Percentiles rank a stretch among this genome's conserved stretches.
These are phyloP conservation scores for Triplophysa rosa DNA, from an alignment of 2,113 vertebrate genomes.

Conservation along the genomic window DNA sequence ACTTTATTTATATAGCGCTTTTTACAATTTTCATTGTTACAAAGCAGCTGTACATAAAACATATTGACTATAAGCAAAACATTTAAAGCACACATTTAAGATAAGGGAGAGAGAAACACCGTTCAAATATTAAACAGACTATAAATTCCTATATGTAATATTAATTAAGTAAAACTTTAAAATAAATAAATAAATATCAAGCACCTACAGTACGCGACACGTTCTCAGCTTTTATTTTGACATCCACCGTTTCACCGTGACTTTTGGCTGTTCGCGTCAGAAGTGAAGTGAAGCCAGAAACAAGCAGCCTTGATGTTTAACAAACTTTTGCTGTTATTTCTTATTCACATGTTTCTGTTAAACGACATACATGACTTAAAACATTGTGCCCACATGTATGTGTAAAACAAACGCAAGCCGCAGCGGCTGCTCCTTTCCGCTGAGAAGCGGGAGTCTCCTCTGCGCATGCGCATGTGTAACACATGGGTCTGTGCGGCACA, in stretches of 20 bases:
- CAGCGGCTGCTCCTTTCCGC: neutral
- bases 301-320: neutral
- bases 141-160: no score
- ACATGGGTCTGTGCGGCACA: constrained; percentile 13
- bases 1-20: no score
- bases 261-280: neutral
- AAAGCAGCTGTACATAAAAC: no score
- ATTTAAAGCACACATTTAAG: no score
- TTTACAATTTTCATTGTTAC: no score
- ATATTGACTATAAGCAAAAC: no score
- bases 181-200: no score
- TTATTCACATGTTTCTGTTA: neutral
- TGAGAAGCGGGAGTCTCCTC: no score
- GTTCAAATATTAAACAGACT: no score
- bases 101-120: no score
- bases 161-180: no score
- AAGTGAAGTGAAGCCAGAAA: constrained; percentile 21
- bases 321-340: neutral
- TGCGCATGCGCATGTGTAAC: neutral
- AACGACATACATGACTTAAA: neutral
- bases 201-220: no score
- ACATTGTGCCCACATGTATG: neutral
- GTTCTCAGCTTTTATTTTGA: constrained; percentile 34
- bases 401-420: neutral
- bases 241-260: neutral